Evolutionary conservation across 1,140 invertebrate species (phyloP), one percentile per base, ranked within the genome.

Genomic region (Drosophila repleta): DNA sequence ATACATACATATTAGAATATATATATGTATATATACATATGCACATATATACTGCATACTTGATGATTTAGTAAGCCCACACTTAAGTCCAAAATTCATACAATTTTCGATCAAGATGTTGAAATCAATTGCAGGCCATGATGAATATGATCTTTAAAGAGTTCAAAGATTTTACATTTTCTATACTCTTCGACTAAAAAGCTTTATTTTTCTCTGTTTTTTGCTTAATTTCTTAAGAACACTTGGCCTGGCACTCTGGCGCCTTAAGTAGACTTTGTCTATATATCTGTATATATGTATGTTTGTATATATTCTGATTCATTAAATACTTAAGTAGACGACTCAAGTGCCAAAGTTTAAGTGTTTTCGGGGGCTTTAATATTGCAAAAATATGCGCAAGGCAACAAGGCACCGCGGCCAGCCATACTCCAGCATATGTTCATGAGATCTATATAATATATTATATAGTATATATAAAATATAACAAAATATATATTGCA

Each of bases 291-390:
- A 69, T 53, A 39, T 15, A 67, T 80, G 15, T 15, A 41, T 41
- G 32, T 35, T 13, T 41, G 4, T 17, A 43, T 43, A 6, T 43
- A 43, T 71, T 71, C 65, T 10, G 56, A 78, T 81, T 87, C 78
- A 85, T 85, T 78, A 81, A 87, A 82, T 81, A 78, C 82, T 85
- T 90, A 90, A 90, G 87, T 69, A 66, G 74, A 63, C 21, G 77
- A 52, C 70, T 90, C 81, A 90, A 90, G 85, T 90, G 83, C 78
- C 75, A 87, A 79, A 82, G 67, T 60, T 76, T 70, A 83, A 87
- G 82, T 87, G 83, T 79, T 55, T 15, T 43, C 4, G 15, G 29
- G 52, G 60, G 46, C 39, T 21, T 65, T 77, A 72, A 68, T 78
- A 85, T 87, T 87, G 82, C 82, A 85, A 85, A 85, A 51, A 51